Base-by-base conservation (phyloP, 2,888 invertebrate species). In the Creontiades dilutus region DNA sequence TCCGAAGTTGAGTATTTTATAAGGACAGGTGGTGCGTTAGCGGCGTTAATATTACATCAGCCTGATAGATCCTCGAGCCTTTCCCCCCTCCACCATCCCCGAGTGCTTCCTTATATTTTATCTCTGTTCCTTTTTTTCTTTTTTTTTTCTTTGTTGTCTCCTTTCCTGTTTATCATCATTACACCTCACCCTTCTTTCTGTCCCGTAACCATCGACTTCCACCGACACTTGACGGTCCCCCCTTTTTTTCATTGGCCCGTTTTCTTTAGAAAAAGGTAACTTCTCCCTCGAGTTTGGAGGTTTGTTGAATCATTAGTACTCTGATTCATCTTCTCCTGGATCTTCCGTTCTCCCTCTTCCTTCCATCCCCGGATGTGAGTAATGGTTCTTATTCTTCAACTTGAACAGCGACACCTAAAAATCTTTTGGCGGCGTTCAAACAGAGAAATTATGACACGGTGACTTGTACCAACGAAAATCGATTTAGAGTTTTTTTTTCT, bases 31-130 rank as follows among this genome's bases (percentile, higher is more conserved):
- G 89, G 57, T 68, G 89, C 82, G 82, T 89, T 55, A 19, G 88
- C 55, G 89, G 80, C 84, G 82, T 89, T 89, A 89, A 89, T 89
- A 89, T 89, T 89, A 84, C 89, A 89, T 89, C 89, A 89, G 84
- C 37, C 82, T 89, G 89, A 89, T 89, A 89, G 89, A 89, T 89
- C 82, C 88, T 88, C 55, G 61, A 61, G 37, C 52, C 19, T 37
- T 52, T 37, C 13, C 52, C 61, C 16, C 52, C 88, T 27, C 52
- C 16, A 37, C 19, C 52, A n/a, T 75, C 87, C 11, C 48, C 48
- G 27, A 28, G 27, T 19, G 46, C 88, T 68, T 88, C 23, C 75
- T 85, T 48, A 75, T 78, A 88, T 88, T 88, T 88, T 88, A 88
- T 88, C 88, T 88, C 46, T 52, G 23, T 28, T n/a, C n/a, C n/a